Evolutionary conservation across 2,888 invertebrate genomes (phyloP).

Genomic region (Macrosoma leucophasiata): DNA sequence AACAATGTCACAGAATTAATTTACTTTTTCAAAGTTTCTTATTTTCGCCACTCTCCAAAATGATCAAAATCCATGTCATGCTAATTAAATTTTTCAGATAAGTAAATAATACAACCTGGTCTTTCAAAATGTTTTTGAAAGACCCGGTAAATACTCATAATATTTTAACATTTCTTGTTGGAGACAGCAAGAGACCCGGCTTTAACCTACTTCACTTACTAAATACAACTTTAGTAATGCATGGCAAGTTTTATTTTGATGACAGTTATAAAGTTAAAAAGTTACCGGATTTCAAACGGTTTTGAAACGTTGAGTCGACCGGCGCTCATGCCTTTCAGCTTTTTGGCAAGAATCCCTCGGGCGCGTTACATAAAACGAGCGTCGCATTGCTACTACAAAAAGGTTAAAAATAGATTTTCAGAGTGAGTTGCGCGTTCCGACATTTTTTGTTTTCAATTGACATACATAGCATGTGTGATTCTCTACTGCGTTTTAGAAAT

Average conservation of each 20-base stretch:
- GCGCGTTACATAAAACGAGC: conserved; percentile 62
- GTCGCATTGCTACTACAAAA: conserved; percentile 53
- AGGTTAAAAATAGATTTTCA: conserved; percentile 68
- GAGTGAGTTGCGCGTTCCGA: conserved; percentile 64
- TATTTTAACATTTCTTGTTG: too few species aligned
- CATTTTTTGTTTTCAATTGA: conserved; percentile 71
- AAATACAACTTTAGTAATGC: too few species aligned
- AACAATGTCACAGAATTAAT: too few species aligned
- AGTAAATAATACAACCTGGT: too few species aligned
- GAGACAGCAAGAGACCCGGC: too few species aligned
- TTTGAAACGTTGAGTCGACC: conserved; percentile 31
- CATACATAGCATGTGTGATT: conserved; percentile 57
- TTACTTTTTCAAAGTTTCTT: too few species aligned
- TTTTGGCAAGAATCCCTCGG: conserved; percentile 71
- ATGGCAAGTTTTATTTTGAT: conserved; percentile 21
- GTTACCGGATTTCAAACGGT: conserved; percentile 64
- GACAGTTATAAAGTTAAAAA: conserved; percentile 55
- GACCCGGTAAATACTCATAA: too few species aligned
- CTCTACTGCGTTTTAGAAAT: conserved; percentile 57
- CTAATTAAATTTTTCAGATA: too few species aligned
- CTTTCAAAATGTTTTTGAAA: too few species aligned
- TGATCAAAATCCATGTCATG: too few species aligned
- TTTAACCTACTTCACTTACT: too few species aligned
- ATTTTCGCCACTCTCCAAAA: too few species aligned
- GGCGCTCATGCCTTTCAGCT: conserved; percentile 37